A percentile compares a stretch with the other conserved stretches of the same genome.
Evolutionary conservation across 2,888 invertebrate genomes (phyloP).

Genomic region (Phaonia tiefii): DNA sequence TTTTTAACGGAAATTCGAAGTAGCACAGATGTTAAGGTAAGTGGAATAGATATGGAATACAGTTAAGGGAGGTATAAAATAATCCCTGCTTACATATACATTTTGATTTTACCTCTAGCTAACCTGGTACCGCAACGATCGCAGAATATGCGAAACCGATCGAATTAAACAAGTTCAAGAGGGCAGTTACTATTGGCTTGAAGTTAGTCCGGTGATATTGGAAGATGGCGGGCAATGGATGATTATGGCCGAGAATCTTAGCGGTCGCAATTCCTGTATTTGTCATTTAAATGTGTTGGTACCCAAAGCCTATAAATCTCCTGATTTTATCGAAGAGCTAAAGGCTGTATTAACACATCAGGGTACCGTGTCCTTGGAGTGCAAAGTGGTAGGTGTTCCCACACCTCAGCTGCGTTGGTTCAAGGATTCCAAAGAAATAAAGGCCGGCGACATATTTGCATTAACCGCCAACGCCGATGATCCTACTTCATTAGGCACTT

Average conservation of each 20-base stretch:
- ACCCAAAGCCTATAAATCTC: constrained; percentile 93
- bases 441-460: constrained; percentile 94
- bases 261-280: constrained; percentile 88
- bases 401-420: constrained; percentile 89
- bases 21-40: constrained; percentile 89
- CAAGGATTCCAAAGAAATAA: constrained; percentile 93
- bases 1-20: constrained; percentile 92
- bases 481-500: constrained; percentile 92
- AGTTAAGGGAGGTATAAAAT: too few species aligned
- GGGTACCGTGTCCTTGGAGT: constrained; percentile 94
- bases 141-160: constrained; percentile 87
- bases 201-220: constrained; percentile 89
- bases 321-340: constrained; percentile 92
- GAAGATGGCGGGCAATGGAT: constrained; percentile 93
- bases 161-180: constrained; percentile 89
- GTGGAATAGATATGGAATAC: constrained; percentile 55
- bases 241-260: constrained; percentile 89
- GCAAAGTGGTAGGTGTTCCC: constrained; percentile 95
- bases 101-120: constrained; percentile 83
- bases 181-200: constrained; percentile 92
- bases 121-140: constrained; percentile 93
- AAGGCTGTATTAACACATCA: constrained; percentile 91
- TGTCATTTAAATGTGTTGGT: constrained; percentile 90
- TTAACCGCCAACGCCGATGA: constrained; percentile 91
- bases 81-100: too few species aligned